phyloP scores from a whole-genome alignment of 2,797 vertebrate genomes.

The Gymnodraco acuticeps region DNA sequence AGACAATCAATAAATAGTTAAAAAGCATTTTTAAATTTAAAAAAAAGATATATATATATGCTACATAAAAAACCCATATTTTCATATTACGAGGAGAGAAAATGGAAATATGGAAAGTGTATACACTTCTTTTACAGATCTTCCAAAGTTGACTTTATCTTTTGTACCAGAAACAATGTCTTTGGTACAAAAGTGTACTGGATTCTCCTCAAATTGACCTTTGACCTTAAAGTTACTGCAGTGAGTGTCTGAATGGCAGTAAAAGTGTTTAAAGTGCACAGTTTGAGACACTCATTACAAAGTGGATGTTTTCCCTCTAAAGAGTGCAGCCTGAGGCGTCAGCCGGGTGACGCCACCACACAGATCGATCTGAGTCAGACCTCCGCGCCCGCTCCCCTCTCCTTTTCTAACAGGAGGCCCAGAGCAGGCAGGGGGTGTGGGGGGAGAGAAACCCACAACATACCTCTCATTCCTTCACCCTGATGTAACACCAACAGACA shows the following conservation, averaged over 20 bases:
- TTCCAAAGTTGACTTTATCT: neutral
- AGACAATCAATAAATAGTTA: no score
- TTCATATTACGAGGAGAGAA: neutral
- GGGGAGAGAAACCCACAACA: conserved; percentile 29
- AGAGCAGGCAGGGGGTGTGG: conserved; percentile 17
- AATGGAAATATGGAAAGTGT: neutral
- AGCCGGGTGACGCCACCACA: conserved; percentile 56
- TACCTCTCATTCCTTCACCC: conserved; percentile 62
- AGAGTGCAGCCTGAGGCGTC: conserved; percentile 46
- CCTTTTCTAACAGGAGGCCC: conserved; percentile 56
- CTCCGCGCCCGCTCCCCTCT: conserved; percentile 7
- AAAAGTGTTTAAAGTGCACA: conserved; percentile 36
- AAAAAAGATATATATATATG: no score
- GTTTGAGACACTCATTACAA: conserved; percentile 24
- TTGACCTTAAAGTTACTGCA: neutral
- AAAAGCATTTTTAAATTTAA: no score
- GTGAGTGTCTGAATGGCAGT: conserved; percentile 24
- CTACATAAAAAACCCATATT: no score
- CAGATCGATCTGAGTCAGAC: conserved; percentile 63
- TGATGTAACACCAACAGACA: conserved; percentile 49
- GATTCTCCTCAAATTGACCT: neutral
- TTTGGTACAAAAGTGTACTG: neutral
- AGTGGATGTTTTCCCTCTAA: conserved; percentile 51
- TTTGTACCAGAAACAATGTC: neutral
- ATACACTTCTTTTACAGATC: neutral